phyloP scores from a whole-genome alignment of 1,140 invertebrate species.

The Littorina saxatilis region DNA sequence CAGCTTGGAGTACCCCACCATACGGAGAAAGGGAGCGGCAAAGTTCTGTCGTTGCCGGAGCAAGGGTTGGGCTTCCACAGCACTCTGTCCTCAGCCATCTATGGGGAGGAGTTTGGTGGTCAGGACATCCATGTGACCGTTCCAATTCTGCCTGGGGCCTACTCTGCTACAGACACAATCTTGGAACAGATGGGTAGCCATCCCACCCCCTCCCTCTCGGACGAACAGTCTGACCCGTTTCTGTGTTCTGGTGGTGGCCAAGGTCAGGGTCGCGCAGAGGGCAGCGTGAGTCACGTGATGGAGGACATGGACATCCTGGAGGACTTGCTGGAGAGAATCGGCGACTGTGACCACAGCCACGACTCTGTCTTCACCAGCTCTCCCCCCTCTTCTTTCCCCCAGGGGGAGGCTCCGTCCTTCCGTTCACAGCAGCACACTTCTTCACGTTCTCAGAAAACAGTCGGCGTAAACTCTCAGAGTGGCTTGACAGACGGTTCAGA shows the following conservation, averaged over 20 bases:
- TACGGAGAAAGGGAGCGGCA: neutral
- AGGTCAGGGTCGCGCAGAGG: neutral
- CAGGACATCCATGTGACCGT: neutral
- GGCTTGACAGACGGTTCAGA: too few relatives aligned
- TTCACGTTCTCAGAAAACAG: too few relatives aligned
- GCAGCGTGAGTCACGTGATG: constrained; percentile 4
- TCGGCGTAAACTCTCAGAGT: too few relatives aligned
- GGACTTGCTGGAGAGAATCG: constrained; percentile 32
- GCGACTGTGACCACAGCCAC: neutral
- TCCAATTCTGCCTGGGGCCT: neutral
- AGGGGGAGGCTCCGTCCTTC: too few relatives aligned
- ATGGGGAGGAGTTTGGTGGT: neutral
- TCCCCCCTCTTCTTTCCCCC: neutral
- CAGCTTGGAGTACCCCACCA: neutral
- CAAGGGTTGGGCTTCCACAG: constrained; percentile 19
- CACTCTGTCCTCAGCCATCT: constrained; percentile 18
- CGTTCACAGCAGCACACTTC: too few relatives aligned
- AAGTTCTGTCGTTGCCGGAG: neutral
- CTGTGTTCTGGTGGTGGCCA: neutral
- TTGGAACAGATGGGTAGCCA: too few relatives aligned
- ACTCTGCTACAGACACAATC: neutral
- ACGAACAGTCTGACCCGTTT: constrained; percentile 19
- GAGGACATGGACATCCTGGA: constrained; percentile 41
- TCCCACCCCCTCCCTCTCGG: neutral
- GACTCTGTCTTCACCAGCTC: neutral